These are phyloP conservation scores for Pantelozetes paolii DNA, from an alignment of 2,888 invertebrate species.

Conservation along the genomic window DNA sequence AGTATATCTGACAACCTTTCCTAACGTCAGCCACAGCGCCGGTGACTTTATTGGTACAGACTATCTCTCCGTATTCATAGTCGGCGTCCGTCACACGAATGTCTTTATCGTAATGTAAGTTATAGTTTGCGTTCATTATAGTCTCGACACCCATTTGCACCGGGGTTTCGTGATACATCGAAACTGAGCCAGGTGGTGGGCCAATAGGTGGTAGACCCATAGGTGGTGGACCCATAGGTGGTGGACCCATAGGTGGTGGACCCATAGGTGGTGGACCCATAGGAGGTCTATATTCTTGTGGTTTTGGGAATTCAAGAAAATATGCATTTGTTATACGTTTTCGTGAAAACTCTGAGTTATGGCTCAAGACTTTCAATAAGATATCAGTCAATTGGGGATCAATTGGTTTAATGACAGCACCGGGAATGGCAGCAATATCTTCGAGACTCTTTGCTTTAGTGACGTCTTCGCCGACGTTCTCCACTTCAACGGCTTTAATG, in stretches of 20 bases:
- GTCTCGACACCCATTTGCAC: neutral
- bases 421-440: conserved; percentile 8
- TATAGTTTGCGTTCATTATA: neutral
- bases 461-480: conserved; percentile 18
- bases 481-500: conserved; percentile 12
- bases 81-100: conserved; percentile 6
- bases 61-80: conserved; percentile 21
- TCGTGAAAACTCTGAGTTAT: conserved; percentile 10
- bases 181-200: no score
- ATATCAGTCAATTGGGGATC: conserved; percentile 22
- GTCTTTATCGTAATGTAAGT: conserved; percentile 6
- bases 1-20: neutral
- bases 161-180: neutral
- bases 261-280: no score
- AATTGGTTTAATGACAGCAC: conserved; percentile 23
- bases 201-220: no score
- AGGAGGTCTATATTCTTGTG: neutral
- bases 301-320: conserved; percentile 24
- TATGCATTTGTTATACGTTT: conserved; percentile 31
- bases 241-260: no score
- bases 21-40: conserved; percentile 1
- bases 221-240: no score
- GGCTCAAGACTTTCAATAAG: conserved; percentile 14
- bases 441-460: neutral
- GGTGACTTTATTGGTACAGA: neutral